Evolutionary conservation across 1,140 invertebrate species (phyloP).

Genomic region (Batillaria attramentaria): DNA sequence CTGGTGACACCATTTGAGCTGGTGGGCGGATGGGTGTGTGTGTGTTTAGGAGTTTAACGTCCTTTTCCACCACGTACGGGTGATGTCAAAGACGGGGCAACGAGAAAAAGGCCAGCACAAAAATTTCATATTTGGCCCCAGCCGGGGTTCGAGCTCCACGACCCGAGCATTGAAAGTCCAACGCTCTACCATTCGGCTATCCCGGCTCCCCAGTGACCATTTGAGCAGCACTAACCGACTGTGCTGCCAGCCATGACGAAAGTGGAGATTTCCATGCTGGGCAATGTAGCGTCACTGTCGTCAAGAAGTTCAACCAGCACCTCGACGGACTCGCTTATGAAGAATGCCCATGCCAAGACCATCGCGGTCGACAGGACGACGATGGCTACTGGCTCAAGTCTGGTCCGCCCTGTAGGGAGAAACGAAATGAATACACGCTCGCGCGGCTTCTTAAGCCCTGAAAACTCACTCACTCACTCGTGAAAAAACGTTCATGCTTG

Average conservation of each 20-base stretch:
- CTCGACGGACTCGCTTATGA: constrained; percentile 69
- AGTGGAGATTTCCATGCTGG: constrained; percentile 57
- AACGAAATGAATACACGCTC: too few relatives aligned
- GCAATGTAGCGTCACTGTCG: constrained; percentile 18
- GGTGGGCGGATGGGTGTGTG: too few relatives aligned
- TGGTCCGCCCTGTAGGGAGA: constrained; percentile 63
- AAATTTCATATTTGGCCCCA: neutral
- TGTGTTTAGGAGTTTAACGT: too few relatives aligned
- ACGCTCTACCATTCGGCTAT: too few relatives aligned
- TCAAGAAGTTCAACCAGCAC: constrained; percentile 56
- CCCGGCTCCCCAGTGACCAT: too few relatives aligned
- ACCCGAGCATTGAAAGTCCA: neutral
- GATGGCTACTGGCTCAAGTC: constrained; percentile 72
- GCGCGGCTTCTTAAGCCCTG: too few relatives aligned
- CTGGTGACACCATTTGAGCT: too few relatives aligned
- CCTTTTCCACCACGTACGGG: neutral
- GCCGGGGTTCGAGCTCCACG: neutral
- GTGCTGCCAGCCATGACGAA: constrained; percentile 68
- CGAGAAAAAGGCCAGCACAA: neutral
- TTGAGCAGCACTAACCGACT: constrained; percentile 55
- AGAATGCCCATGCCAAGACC: constrained; percentile 70
- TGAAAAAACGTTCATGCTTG: too few relatives aligned
- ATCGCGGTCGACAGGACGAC: constrained; percentile 72
- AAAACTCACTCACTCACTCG: too few relatives aligned
- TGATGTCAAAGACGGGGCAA: neutral